Base-by-base conservation (phyloP, 2,797 vertebrate genomes). In the Eulemur rubriventer region DNA sequence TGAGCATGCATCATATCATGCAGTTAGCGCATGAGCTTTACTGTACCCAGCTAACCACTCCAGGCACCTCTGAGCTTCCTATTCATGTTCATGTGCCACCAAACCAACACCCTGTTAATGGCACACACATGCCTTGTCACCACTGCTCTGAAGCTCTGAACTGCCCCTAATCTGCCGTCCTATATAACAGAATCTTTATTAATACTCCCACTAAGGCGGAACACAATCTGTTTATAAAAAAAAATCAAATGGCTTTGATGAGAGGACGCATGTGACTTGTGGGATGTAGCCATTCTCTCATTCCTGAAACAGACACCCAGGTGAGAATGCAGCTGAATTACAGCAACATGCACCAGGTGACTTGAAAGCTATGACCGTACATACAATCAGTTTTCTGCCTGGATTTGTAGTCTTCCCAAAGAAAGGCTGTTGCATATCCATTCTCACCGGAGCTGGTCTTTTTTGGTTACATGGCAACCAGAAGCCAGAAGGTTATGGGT, bases 41-140 rank as follows among this genome's bases (percentile, higher is more conserved):
- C 87, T 79, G 35, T 43, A 10, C 4, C 8, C 30, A 43, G 52
- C 33, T 48, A 85, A 65, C 81, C 48, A 88, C 59, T 52, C 13
- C 84, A 67, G 84, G 55, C 43, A 72, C 59, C 84, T 72, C 52
- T 28, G 20, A 69, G 46, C 72, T 78, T 88, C 92, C 69, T 78
- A 11, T 89, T 92, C 72, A 24, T 61, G 89, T 88, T 72, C 81
- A 7, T n/a, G 41, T 46, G 65, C 69, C 73, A 69, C 80, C 79
- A 94, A 94, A 57, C 95, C 97, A 97, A 92, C 94, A 96, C 93
- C 80, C 72, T 3, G 13, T 92, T 97, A 96, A 92, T 94, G 72
- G 50, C 67, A 63, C 75, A 72, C 73, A 35, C 48, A 1, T 8
- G 48, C 89, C 86, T 82, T 96, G 81, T 91, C 89, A 75, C 59